A percentile compares a stretch with the other conserved stretches of the same genome.
Evolutionary conservation across 2,797 vertebrate species (phyloP).

Genomic region (Enteromius trimaculatus): DNA sequence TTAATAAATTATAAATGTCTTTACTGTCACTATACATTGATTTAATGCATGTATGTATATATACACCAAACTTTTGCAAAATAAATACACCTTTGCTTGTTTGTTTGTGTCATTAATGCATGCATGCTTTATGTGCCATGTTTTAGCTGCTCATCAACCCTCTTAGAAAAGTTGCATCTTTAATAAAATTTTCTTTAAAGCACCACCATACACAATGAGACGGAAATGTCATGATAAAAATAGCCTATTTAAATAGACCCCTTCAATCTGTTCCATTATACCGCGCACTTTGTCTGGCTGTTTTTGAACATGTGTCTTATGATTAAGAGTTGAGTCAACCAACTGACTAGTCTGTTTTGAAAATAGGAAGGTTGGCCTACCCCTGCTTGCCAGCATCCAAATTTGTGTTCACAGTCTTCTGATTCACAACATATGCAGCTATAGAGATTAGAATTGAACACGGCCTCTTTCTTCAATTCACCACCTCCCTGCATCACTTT

Average conservation of each 20-base stretch:
- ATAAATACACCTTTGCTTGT: neutral
- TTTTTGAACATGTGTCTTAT: neutral
- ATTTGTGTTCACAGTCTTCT: neutral
- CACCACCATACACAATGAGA: neutral
- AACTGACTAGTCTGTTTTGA: neutral
- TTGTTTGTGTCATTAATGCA: neutral
- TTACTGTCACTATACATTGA: neutral
- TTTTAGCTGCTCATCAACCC: neutral
- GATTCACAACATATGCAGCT: neutral
- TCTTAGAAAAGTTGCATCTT: neutral
- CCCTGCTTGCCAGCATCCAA: neutral
- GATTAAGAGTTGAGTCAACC: neutral
- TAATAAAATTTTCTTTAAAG: neutral
- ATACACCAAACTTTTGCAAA: neutral
- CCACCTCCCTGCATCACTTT: conserved; percentile 49
- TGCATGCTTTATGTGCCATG: neutral
- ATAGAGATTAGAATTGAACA: neutral
- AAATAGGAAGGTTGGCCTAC: neutral
- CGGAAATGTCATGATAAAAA: neutral
- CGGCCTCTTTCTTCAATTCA: neutral
- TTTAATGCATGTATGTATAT: neutral
- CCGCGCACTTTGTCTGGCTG: neutral
- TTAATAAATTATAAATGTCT: neutral
- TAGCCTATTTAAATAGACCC: neutral
- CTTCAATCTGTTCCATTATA: neutral